phyloP scores from a whole-genome alignment of 1,140 invertebrate species.

The Bilobella aurantiaca region DNA sequence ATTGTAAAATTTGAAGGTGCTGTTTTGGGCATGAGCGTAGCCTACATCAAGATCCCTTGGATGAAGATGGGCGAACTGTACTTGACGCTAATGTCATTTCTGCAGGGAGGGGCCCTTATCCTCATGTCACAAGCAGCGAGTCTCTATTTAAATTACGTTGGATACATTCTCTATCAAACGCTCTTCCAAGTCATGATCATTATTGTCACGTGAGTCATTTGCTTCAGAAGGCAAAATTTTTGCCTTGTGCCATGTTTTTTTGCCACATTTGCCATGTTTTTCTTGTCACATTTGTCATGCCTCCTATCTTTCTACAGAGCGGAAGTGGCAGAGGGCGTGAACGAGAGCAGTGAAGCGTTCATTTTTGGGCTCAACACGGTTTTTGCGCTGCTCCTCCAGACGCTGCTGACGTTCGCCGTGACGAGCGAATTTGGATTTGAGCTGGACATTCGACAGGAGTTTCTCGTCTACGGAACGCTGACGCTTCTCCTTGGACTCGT shows the following conservation, averaged over 20 bases:
- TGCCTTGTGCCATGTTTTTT: neutral
- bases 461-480: constrained; percentile 52
- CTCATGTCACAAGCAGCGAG: constrained; percentile 49
- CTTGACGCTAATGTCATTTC: constrained; percentile 47
- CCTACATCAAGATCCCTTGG: constrained; percentile 47
- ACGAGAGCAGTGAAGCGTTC: constrained; percentile 70
- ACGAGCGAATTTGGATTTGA: constrained; percentile 39
- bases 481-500: constrained; percentile 39
- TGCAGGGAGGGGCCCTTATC: constrained; percentile 53
- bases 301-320: constrained; percentile 48
- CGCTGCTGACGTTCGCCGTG: constrained; percentile 61
- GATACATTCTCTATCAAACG: constrained; percentile 63
- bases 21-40: constrained; percentile 40
- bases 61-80: constrained; percentile 45
- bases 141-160: constrained; percentile 59
- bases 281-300: too few relatives aligned
- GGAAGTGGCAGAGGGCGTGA: constrained; percentile 66
- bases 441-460: constrained; percentile 42
- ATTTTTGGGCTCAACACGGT: constrained; percentile 85
- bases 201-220: constrained; percentile 57
- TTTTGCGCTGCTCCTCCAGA: constrained; percentile 62
- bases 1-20: constrained; percentile 32
- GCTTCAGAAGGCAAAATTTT: neutral
- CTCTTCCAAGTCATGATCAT: constrained; percentile 74
- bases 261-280: too few relatives aligned